These are phyloP conservation scores for Nesospiza acunhae DNA, from an alignment of 2,113 vertebrate species.

Conservation along the genomic window DNA sequence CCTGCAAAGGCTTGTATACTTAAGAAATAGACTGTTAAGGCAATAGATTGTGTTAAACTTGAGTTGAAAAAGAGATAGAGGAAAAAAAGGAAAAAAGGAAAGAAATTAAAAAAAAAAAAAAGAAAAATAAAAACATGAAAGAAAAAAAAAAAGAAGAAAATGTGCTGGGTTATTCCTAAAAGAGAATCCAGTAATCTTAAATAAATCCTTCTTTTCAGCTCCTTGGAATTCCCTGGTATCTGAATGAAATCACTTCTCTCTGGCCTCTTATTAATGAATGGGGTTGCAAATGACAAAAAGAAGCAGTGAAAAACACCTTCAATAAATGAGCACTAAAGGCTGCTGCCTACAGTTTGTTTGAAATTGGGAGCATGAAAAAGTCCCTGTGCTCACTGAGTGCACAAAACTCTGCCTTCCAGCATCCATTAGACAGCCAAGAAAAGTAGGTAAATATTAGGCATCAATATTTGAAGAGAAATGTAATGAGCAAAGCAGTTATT, in stretches of 20 bases:
- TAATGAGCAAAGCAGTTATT: background rate
- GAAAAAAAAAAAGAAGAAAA: no score
- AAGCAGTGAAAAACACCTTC: background rate
- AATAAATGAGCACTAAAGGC: background rate
- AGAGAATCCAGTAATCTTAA: background rate
- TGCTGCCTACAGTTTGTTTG: background rate
- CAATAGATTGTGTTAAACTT: background rate
- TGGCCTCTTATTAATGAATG: background rate
- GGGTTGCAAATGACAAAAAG: background rate
- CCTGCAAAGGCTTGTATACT: constrained; percentile 39
- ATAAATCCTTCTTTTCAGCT: background rate
- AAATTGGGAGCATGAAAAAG: background rate
- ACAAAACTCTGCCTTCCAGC: background rate
- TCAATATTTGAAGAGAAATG: background rate
- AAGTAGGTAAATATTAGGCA: background rate
- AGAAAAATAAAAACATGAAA: no score
- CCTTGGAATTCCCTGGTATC: background rate
- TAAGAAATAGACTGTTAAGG: constrained; percentile 42
- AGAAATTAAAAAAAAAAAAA: no score
- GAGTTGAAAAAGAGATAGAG: background rate
- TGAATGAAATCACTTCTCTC: background rate
- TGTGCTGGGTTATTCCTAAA: constrained; percentile 1
- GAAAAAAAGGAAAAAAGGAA: no score
- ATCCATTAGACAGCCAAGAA: background rate
- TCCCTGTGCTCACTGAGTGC: background rate